A percentile compares a stretch with the other conserved stretches of the same genome.
Conservation (phyloP, 2,888 invertebrate species). For the Drymonia ruficornis region DNA sequence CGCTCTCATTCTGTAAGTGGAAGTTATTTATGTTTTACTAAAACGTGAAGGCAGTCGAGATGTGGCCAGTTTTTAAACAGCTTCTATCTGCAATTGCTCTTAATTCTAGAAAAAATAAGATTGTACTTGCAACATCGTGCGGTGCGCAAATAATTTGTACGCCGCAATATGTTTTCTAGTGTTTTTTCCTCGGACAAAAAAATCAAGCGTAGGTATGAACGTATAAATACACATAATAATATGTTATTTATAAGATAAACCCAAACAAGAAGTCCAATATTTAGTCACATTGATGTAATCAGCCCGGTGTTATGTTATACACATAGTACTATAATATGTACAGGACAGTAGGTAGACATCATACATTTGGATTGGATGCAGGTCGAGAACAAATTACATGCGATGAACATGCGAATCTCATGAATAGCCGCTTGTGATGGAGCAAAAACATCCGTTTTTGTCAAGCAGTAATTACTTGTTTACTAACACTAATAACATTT, state of each 20-base stretch:
- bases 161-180: no score
- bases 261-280: no score
- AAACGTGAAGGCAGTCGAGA: background rate
- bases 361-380: conserved; percentile 1
- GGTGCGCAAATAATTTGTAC: no score
- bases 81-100: no score
- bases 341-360: background rate
- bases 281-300: conserved; percentile 14
- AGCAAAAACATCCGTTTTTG: conserved; percentile 25
- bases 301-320: background rate
- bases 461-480: conserved; percentile 7
- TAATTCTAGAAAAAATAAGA: no score
- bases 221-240: no score
- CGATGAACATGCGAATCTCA: conserved; percentile 50
- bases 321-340: no score
- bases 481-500: background rate
- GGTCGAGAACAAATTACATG: conserved; percentile 41
- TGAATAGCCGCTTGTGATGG: conserved; percentile 37
- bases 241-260: no score
- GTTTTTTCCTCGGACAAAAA: no score
- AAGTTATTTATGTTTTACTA: conserved; percentile 5
- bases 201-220: no score
- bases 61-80: no score
- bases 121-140: no score
- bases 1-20: conserved; percentile 68